Conservation (phyloP, 2,113 vertebrate genomes). For the Dinomys branickii region DNA sequence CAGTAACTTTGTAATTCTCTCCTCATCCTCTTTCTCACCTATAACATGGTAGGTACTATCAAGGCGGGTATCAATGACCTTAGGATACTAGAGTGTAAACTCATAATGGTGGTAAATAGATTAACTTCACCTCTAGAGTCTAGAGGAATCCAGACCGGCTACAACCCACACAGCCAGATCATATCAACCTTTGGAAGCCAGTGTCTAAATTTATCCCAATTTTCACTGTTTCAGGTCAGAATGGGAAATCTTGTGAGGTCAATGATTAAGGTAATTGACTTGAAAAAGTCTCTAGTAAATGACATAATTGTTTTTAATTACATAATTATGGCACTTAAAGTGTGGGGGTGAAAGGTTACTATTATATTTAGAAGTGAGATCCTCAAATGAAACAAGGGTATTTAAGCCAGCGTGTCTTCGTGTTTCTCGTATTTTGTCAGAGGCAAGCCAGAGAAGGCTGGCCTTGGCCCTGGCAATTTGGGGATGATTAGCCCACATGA, state of each 20-base stretch:
- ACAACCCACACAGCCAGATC: neutral
- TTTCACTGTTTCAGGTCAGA: slow-evolving; percentile 92
- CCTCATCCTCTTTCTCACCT: neutral
- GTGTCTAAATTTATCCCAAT: slow-evolving; percentile 92
- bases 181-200: slow-evolving; percentile 80
- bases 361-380: slow-evolving; percentile 89
- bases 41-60: neutral
- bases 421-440: slow-evolving; percentile 79
- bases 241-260: slow-evolving; percentile 93
- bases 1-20: neutral
- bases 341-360: slow-evolving; percentile 93
- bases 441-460: slow-evolving; percentile 82
- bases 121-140: neutral
- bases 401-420: slow-evolving; percentile 82
- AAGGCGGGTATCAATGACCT: neutral
- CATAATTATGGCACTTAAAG: slow-evolving; percentile 96
- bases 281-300: slow-evolving; percentile 92
- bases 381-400: slow-evolving; percentile 75
- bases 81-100: neutral
- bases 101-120: neutral
- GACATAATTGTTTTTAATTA: slow-evolving; percentile 99
- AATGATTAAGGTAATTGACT: slow-evolving; percentile 93
- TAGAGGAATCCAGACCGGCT: slow-evolving; percentile 24
- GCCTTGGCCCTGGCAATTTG: slow-evolving; percentile 89
- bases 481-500: slow-evolving; percentile 86